Percentiles rank a stretch among this genome's conserved stretches.
Conservation (phyloP, 2,113 vertebrate species). For the Eonycteris spelaea region DNA sequence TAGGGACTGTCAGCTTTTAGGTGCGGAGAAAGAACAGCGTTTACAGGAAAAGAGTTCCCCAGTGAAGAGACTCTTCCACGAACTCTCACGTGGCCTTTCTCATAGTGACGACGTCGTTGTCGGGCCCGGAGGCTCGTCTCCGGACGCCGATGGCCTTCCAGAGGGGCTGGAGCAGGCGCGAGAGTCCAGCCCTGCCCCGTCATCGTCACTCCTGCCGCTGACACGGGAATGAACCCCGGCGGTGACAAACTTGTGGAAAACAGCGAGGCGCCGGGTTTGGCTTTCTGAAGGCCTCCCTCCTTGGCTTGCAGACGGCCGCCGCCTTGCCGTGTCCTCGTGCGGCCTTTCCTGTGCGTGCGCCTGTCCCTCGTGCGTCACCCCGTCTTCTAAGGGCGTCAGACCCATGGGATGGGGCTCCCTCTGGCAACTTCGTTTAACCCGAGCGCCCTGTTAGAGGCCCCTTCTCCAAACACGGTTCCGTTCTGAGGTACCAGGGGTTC, state of each 20-base stretch:
- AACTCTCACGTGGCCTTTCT: background rate
- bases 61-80: background rate
- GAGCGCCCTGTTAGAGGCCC: background rate
- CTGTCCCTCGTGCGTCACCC: background rate
- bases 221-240: background rate
- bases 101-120: background rate
- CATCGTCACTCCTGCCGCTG: accelerated
- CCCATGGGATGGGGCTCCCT: background rate
- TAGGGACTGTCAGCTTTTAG: background rate
- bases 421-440: background rate
- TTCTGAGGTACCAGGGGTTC: background rate
- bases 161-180: background rate
- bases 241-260: too few species aligned
- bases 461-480: background rate
- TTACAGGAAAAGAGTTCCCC: background rate
- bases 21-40: background rate
- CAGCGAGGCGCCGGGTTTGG: background rate
- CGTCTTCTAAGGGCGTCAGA: background rate
- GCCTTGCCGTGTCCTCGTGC: background rate
- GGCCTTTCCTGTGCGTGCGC: background rate
- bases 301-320: accelerated
- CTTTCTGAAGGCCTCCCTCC: background rate
- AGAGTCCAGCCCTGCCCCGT: accelerated
- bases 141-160: accelerated
- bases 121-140: background rate